Evolutionary conservation across 1,140 invertebrate genomes (phyloP).

Genomic region (Neodiprion pinetum): DNA sequence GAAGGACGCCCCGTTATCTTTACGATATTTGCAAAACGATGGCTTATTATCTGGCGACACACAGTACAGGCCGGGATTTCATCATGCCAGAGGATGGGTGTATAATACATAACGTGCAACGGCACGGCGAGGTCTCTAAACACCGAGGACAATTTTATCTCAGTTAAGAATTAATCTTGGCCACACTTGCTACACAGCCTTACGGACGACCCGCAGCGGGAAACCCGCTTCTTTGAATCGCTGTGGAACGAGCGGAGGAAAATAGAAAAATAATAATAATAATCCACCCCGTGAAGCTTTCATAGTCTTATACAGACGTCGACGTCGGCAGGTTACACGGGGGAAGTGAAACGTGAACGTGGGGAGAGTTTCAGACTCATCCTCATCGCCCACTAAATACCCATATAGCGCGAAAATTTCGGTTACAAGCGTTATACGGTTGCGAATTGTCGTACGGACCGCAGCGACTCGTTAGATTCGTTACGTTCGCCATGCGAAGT

Average conservation of each 20-base stretch:
- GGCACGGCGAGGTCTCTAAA: no score
- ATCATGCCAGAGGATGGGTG: neutral
- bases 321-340: no score
- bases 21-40: neutral
- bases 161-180: neutral
- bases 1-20: constrained; percentile 1
- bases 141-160: neutral
- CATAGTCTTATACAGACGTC: no score
- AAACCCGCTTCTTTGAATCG: neutral
- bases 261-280: neutral
- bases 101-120: neutral
- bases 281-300: neutral
- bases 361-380: no score
- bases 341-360: no score
- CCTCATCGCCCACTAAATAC: no score
- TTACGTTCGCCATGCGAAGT: no score
- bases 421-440: no score
- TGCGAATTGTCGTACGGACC: no score
- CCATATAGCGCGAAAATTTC: no score
- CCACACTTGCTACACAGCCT: neutral
- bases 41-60: constrained; percentile 1
- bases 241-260: neutral
- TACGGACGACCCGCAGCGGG: neutral
- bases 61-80: neutral
- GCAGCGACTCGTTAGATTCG: no score